A percentile compares a stretch with the other conserved stretches of the same genome.
Conservation (phyloP, 2,797 vertebrate species). For the Chaetophractus vellerosus region DNA sequence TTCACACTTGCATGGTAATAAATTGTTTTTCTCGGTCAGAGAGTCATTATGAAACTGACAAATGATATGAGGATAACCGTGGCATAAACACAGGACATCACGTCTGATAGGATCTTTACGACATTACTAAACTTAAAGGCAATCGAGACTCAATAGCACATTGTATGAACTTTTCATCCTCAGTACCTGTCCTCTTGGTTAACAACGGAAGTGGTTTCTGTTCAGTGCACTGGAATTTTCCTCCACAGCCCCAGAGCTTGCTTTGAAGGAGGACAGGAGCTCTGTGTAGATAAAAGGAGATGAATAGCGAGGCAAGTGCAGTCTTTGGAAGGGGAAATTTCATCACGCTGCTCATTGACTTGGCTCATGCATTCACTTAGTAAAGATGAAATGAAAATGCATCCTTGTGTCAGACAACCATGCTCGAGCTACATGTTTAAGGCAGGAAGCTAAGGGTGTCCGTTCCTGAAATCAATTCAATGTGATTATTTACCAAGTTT, state of each 20-base stretch:
- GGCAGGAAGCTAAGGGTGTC: slow-evolving; percentile 29
- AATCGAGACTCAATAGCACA: background rate
- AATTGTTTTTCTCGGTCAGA: background rate
- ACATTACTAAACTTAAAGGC: background rate
- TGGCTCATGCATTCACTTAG: background rate
- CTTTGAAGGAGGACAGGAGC: slow-evolving; percentile 32
- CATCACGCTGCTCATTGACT: background rate
- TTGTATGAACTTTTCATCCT: slow-evolving; percentile 41
- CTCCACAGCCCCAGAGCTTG: background rate
- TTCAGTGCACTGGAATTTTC: background rate
- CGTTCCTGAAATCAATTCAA: slow-evolving; percentile 16
- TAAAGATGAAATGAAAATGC: slow-evolving; percentile 7
- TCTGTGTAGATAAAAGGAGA: background rate
- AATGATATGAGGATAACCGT: background rate
- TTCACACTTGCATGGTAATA: background rate
- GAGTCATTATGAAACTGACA: background rate
- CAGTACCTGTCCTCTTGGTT: background rate
- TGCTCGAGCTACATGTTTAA: background rate
- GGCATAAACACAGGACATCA: background rate
- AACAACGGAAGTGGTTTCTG: slow-evolving; percentile 18
- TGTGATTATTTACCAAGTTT: slow-evolving; percentile 71
- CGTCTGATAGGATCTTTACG: background rate
- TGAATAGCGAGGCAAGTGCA: background rate
- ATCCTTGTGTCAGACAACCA: background rate
- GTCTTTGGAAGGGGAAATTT: background rate